A percentile compares a stretch with the other conserved stretches of the same genome.
phyloP scores from a whole-genome alignment of 2,113 vertebrate species.

The Phylloscopus trochilus region DNA sequence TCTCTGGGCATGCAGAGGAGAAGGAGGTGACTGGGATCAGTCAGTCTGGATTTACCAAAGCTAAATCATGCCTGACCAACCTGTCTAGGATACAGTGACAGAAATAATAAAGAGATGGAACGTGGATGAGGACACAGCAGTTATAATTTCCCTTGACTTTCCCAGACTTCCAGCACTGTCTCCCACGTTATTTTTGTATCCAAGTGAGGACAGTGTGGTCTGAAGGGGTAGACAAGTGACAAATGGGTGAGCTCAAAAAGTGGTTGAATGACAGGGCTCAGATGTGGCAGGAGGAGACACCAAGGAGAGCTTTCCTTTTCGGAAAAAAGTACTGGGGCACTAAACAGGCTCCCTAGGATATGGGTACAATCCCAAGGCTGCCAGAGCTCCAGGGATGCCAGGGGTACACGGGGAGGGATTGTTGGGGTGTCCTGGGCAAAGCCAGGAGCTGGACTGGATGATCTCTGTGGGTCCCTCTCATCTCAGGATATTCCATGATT shows the following conservation, averaged over 20 bases:
- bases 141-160: background rate
- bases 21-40: background rate
- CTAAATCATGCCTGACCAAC: slow-evolving; percentile 6
- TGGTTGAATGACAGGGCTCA: background rate
- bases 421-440: background rate
- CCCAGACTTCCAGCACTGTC: background rate
- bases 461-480: background rate
- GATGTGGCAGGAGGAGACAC: background rate
- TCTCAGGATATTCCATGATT: background rate
- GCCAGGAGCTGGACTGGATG: background rate
- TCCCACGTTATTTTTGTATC: background rate
- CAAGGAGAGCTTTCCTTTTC: background rate
- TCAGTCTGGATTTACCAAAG: background rate
- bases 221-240: background rate
- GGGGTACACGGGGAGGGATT: background rate
- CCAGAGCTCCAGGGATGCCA: background rate
- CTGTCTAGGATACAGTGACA: background rate
- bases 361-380: accelerated
- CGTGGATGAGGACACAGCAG: background rate
- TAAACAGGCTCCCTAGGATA: background rate
- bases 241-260: background rate
- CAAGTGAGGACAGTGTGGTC: background rate
- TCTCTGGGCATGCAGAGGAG: background rate
- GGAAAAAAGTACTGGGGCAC: background rate
- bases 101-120: background rate